These are phyloP conservation scores for Rhynchopsitta pachyrhyncha DNA, from an alignment of 2,113 vertebrate genomes.

Conservation along the genomic window DNA sequence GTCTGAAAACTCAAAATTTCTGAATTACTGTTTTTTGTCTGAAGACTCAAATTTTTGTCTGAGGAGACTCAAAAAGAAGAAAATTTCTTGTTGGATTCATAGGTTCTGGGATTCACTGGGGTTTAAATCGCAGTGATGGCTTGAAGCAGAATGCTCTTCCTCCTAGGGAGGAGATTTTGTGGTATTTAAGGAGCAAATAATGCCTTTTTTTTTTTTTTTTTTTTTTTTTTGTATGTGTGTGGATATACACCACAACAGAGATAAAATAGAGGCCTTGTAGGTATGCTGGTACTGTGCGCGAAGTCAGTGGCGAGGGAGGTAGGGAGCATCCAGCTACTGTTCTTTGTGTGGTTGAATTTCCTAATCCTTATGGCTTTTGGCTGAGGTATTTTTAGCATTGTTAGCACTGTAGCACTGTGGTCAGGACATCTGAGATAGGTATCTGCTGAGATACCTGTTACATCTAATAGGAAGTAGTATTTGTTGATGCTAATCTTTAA, in stretches of 20 bases:
- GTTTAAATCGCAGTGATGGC: accelerated
- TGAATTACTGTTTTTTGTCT: neutral
- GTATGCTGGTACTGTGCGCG: neutral
- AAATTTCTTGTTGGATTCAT: neutral
- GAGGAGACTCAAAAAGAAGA: neutral
- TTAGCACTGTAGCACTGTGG: neutral
- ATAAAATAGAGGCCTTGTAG: neutral
- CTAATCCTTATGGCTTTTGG: neutral
- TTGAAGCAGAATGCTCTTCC: neutral
- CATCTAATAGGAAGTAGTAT: neutral
- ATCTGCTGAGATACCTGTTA: neutral
- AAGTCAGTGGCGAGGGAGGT: neutral
- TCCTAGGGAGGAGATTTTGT: neutral
- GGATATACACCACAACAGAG: neutral
- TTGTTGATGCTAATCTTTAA: neutral
- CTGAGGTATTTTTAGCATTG: neutral
- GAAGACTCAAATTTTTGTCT: neutral
- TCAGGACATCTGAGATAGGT: neutral
- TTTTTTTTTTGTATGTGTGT: neutral
- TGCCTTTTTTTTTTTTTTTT: neutral
- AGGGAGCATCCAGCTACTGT: neutral
- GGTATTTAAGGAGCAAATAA: neutral
- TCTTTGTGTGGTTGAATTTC: neutral
- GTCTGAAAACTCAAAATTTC: neutral
- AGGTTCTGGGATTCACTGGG: neutral